Conservation (phyloP, 1,140 invertebrate genomes). For the Procambarus virginalis region DNA sequence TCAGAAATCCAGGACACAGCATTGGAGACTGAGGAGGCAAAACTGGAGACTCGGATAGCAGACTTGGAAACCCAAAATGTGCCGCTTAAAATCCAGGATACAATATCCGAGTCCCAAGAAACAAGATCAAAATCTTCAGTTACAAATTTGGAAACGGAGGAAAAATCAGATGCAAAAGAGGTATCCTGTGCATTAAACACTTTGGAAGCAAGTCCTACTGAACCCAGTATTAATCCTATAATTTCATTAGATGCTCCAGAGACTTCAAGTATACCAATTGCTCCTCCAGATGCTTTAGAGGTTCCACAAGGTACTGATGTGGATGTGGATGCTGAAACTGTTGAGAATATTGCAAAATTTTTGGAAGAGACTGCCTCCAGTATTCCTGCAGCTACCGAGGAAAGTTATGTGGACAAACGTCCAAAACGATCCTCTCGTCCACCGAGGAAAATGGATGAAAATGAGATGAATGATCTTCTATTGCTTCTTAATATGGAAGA, state of each 20-base stretch:
- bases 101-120: not conserved
- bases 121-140: not conserved
- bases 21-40: not conserved
- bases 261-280: not conserved
- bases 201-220: not conserved
- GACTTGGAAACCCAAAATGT: not conserved
- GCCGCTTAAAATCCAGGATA: not conserved
- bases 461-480: conserved; percentile 68
- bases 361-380: conserved; percentile 58
- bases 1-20: not conserved
- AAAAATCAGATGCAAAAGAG: not conserved
- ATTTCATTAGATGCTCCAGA: not conserved
- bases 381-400: conserved; percentile 14
- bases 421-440: conserved; percentile 64
- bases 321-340: conserved; percentile 63
- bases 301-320: conserved; percentile 45
- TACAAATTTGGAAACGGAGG: conserved; percentile 4
- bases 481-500: conserved; percentile 70
- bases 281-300: conserved; percentile 21
- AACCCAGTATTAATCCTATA: not conserved
- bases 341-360: conserved; percentile 65
- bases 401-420: conserved; percentile 62
- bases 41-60: too few species aligned
- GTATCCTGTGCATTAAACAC: not conserved
- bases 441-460: conserved; percentile 57